Base-by-base conservation (phyloP, 2,113 vertebrate species). In the Cavia porcellus region DNA sequence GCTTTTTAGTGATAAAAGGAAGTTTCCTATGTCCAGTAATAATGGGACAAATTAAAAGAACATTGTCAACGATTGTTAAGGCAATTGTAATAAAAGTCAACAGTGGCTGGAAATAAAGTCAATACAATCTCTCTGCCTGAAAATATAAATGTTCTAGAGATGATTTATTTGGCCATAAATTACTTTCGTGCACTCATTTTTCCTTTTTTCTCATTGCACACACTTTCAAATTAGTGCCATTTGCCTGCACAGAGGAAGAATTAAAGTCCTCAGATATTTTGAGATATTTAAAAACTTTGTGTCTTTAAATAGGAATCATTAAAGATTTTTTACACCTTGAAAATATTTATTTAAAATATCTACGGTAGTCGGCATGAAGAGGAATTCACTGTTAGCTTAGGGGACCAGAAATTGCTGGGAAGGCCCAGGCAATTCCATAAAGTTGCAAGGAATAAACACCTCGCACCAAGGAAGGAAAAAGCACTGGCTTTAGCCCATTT, bases 111-210 rank as follows among this genome's bases (percentile, higher is more conserved):
- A 93, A 97, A 93, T 89, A 92, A 96, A 96, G 72, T 96, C 95
- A 85, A 85, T 57, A 92, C 42, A 66, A 47, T 90, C 82, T 82
- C 90, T 90, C 81, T 79, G 10, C 81, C 79, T 86, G 90, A 92
- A 93, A 95, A 96, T 79, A 90, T 32, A 92, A 94, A 92, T 38
- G 55, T 85, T 86, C 50, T 32, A 25, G 72, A 84, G 47, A 82
- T 89, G 86, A 97, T 92, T 95, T 92, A 93, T 91, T 89, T 87
- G 90, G 32, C 70, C 64, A 85, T 96, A 98, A 95, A 91, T 94
- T 96, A 96, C 77, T 95, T 90, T 42, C 20, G 57, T 4, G 3
- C 9, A 5, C 61, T 45, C n/a, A 12, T 55, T 93, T 86, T 57
- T 75, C 35, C 19, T 52, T 59, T 91, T 59, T 89, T 68, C 38